Evolutionary conservation across 2,888 invertebrate species (phyloP).

Genomic region (Drosophila yooni): DNA sequence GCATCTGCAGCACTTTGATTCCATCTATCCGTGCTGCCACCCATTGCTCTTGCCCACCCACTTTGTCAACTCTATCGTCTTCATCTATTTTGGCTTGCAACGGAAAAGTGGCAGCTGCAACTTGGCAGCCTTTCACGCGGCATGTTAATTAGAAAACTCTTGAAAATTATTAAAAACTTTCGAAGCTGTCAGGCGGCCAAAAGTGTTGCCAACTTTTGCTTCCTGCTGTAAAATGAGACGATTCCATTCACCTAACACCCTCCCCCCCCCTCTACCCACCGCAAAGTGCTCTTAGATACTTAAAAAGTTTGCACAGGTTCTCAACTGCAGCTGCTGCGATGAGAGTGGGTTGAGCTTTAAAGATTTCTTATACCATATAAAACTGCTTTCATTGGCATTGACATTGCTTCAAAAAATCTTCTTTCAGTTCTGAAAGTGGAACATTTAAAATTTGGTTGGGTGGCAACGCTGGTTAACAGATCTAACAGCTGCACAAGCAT

Average conservation of each 20-base stretch:
- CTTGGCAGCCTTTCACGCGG: conserved; percentile 47
- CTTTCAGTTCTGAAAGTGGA: not conserved
- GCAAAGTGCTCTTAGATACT: conserved; percentile 33
- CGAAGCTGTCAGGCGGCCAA: conserved; percentile 44
- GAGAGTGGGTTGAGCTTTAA: not conserved
- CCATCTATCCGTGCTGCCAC: conserved; percentile 11
- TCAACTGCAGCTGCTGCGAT: not conserved
- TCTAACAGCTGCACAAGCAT: too few species aligned
- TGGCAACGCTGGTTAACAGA: too few species aligned
- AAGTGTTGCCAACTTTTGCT: conserved; percentile 55
- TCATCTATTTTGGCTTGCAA: conserved; percentile 18
- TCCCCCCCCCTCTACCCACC: not conserved
- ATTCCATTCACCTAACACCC: not conserved
- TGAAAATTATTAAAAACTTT: conserved; percentile 80
- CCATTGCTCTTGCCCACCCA: not conserved
- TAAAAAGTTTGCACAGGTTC: conserved; percentile 31
- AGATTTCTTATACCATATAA: not conserved
- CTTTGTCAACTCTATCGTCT: not conserved
- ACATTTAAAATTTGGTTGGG: not conserved
- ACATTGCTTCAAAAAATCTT: not conserved
- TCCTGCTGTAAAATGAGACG: conserved; percentile 23
- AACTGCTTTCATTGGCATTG: not conserved
- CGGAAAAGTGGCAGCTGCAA: conserved; percentile 42
- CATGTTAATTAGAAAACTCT: conserved; percentile 79
- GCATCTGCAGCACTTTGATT: conserved; percentile 43